Evolutionary conservation across 1,140 invertebrate genomes (phyloP), one percentile per base, ranked within the genome.

Genomic region (Meteorus sp.): DNA sequence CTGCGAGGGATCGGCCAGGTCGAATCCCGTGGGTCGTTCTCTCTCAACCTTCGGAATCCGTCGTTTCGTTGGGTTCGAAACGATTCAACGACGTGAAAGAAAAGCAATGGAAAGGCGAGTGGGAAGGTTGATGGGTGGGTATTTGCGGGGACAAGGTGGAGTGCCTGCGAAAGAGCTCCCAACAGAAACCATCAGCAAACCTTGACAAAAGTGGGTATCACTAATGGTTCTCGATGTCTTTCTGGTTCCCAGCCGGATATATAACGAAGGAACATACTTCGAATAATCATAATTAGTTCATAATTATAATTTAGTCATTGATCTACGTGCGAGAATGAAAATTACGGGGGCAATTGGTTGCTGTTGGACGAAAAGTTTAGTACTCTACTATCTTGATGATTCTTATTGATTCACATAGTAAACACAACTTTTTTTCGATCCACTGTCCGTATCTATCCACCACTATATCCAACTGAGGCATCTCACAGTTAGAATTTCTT

Each of bases 1-100:
- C 66, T 64, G n/a, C n/a, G 68, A 72, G 67, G 65, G 68, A 71
- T 70, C 64, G 72, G 66, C 68, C 67, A 69, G 68, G 69, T 69
- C 65, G 68, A 68, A 71, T 73, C 69, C 64, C 62, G 60, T 69
- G 73, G 69, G 69, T 70, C 64, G 67, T 62, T 67, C 68, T 65
- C n/a, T 44, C n/a, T 50, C 61, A 15, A 43, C 27, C 51, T 44
- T 63, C 7, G 25, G 39, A 45, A 33, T 48, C 47, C 53, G n/a
- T n/a, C 57, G 35, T 58, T 9, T 33, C 29, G 29, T n/a, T 29
- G 19, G 17, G 19, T 9, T 37, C 50, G 1, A 37, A 39, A 17
- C 22, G 22, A 19, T n/a, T n/a, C n/a, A n/a, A n/a, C n/a, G n/a
- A n/a, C n/a, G n/a, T n/a, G n/a, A n/a, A n/a, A n/a, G n/a, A n/a